Evolutionary conservation across 2,888 invertebrate genomes (phyloP).

Genomic region (Cephonodes hylas): DNA sequence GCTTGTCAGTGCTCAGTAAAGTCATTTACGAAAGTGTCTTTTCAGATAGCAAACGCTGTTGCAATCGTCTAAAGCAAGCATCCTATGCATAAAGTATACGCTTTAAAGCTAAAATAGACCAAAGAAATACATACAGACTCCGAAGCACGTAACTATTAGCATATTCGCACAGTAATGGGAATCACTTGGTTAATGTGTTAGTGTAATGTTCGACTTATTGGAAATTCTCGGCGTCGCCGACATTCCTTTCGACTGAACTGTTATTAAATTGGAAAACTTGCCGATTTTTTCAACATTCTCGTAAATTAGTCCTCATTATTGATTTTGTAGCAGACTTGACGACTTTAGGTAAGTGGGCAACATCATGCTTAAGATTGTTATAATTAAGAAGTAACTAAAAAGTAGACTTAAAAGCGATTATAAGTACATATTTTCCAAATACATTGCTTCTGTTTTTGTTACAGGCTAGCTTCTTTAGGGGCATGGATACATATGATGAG

Average conservation of each 20-base stretch:
- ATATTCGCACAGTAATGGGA: not conserved
- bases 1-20: not conserved
- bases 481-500: too few relatives aligned
- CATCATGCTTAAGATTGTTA: too few relatives aligned
- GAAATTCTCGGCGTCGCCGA: not conserved
- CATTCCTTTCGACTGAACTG: not conserved
- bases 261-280: not conserved
- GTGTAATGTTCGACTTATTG: not conserved
- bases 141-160: not conserved
- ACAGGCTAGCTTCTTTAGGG: too few relatives aligned
- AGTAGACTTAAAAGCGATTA: too few relatives aligned
- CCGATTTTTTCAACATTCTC: not conserved
- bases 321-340: not conserved
- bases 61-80: not conserved
- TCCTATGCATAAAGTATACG: not conserved
- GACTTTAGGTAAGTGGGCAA: too few relatives aligned
- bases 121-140: not conserved
- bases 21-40: too few relatives aligned
- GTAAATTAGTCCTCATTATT: not conserved
- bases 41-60: too few relatives aligned
- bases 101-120: not conserved
- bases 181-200: not conserved
- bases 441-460: too few relatives aligned
- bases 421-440: too few relatives aligned
- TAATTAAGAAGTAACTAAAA: too few relatives aligned